Conservation (phyloP, 1,140 invertebrate species). For the Hypothenemus hampei region DNA sequence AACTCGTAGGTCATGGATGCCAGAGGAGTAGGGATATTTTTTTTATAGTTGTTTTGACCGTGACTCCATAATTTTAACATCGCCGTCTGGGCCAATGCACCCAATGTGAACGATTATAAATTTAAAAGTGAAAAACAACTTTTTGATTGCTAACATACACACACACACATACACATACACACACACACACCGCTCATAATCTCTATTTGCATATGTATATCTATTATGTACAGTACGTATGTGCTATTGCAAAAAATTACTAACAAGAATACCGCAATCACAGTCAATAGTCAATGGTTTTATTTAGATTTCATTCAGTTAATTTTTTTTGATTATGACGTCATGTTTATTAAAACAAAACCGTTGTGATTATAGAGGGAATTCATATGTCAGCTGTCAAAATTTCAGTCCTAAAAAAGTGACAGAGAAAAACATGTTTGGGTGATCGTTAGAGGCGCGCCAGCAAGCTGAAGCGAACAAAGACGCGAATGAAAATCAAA, state of each 20-base stretch:
- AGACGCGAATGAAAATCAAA: slow-evolving; percentile 36
- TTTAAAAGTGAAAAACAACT: slow-evolving; percentile 25
- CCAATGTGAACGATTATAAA: slow-evolving; percentile 18
- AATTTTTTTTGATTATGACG: too few relatives aligned
- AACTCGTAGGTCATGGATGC: slow-evolving; percentile 16
- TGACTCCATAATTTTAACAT: slow-evolving; percentile 23
- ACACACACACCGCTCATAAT: slow-evolving; percentile 13
- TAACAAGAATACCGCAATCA: too few relatives aligned
- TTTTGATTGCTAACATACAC: slow-evolving; percentile 14
- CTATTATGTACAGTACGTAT: too few relatives aligned
- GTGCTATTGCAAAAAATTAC: too few relatives aligned
- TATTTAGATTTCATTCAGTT: too few relatives aligned
- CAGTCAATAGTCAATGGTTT: too few relatives aligned
- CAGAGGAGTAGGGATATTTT: slow-evolving; percentile 9
- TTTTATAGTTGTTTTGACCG: slow-evolving; percentile 24
- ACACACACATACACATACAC: too few relatives aligned
- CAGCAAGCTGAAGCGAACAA: slow-evolving; percentile 27
- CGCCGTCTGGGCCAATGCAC: slow-evolving; percentile 22
- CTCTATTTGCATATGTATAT: slow-evolving; percentile 18
- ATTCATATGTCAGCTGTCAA: too few relatives aligned
- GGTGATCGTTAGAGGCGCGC: slow-evolving; percentile 12
- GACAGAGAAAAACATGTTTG: slow-evolving; percentile 25
- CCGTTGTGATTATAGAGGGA: too few relatives aligned
- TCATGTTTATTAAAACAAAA: too few relatives aligned
- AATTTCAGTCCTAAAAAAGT: too few relatives aligned